A percentile compares a stretch with the other conserved stretches of the same genome.
These are phyloP conservation scores for Tiliqua scincoides DNA, from an alignment of 2,113 vertebrate species.

Conservation along the genomic window DNA sequence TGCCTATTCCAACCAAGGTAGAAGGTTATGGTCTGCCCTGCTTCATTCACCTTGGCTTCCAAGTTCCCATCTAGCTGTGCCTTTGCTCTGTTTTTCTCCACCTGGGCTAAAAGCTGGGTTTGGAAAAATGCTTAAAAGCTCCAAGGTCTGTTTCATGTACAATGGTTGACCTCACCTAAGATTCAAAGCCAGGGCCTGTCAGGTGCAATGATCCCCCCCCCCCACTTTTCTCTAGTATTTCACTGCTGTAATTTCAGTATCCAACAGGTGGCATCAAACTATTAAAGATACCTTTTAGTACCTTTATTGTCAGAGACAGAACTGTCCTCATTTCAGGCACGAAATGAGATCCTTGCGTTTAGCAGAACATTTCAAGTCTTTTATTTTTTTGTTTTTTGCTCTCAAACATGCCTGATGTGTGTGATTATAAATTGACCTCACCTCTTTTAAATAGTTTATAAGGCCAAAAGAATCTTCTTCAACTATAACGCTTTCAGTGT, in stretches of 20 bases:
- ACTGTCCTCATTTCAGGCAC: slow-evolving; percentile 20
- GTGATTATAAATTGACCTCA: neutral
- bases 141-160: neutral
- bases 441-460: neutral
- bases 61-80: neutral
- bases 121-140: neutral
- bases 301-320: neutral
- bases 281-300: neutral
- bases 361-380: neutral
- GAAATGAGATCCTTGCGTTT: neutral
- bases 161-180: neutral
- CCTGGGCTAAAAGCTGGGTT: neutral
- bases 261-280: neutral
- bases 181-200: neutral
- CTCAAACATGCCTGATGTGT: neutral
- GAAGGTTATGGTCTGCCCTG: neutral
- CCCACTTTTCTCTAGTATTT: neutral
- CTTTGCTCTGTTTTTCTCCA: neutral
- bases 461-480: neutral
- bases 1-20: neutral
- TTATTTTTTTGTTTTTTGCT: neutral
- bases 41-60: neutral
- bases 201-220: too few species aligned
- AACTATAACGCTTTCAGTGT: neutral
- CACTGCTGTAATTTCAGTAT: neutral